Percentiles rank a stretch among this genome's conserved stretches.
Conservation (phyloP, 92 coral and sea anemone species). For the Metridium senile region DNA sequence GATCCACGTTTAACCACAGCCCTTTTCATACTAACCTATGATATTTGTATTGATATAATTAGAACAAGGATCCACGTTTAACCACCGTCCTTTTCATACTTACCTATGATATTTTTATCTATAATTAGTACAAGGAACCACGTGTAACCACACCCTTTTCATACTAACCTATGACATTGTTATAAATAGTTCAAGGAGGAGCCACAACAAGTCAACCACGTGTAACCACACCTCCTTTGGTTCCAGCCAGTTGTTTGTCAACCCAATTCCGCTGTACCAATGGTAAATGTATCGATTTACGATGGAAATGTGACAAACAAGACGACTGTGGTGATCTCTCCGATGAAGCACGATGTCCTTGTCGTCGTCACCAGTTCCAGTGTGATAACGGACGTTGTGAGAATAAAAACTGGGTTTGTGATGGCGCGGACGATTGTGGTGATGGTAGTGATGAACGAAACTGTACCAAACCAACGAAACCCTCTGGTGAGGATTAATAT, state of each 20-base stretch:
- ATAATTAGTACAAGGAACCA: background rate
- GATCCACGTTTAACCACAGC: no score
- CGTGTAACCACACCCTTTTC: background rate
- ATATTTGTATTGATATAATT: no score
- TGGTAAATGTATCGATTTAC: conserved; percentile 64
- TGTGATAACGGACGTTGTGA: conserved; percentile 83
- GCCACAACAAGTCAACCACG: conserved; percentile 29
- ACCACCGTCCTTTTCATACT: no score
- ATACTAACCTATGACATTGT: background rate
- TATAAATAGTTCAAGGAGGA: background rate
- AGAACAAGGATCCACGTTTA: no score
- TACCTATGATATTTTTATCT: background rate
- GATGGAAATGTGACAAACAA: conserved; percentile 64
- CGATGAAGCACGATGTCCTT: conserved; percentile 86
- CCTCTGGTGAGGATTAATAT: conserved; percentile 15
- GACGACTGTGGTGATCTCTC: conserved; percentile 89
- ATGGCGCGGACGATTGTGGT: conserved; percentile 81
- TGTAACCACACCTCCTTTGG: conserved; percentile 33
- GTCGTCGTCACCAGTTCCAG: conserved; percentile 49
- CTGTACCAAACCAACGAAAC: conserved; percentile 43
- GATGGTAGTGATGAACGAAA: conserved; percentile 87
- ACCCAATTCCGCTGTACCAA: conserved; percentile 68
- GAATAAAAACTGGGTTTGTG: conserved; percentile 67
- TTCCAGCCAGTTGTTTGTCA: conserved; percentile 27
- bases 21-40: no score